Evolutionary conservation across 2,888 invertebrate genomes (phyloP).

Genomic region (Tetragonula carbonaria): DNA sequence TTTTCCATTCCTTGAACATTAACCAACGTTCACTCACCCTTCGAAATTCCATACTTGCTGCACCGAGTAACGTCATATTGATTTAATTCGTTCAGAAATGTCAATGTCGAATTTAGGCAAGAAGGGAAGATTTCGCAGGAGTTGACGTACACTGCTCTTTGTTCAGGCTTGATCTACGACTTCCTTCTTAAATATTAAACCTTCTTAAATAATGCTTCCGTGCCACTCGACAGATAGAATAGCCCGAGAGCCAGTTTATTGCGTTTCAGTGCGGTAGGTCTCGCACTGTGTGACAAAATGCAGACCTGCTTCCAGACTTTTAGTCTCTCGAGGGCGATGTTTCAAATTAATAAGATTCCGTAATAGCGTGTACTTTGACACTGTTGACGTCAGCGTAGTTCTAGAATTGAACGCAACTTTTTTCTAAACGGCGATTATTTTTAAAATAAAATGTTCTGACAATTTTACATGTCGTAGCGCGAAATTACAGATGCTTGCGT

Average conservation of each 20-base stretch:
- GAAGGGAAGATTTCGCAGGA: too few relatives aligned
- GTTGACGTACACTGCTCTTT: neutral
- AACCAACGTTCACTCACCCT: too few relatives aligned
- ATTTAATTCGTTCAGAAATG: neutral
- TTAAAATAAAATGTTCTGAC: neutral
- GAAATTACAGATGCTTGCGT: neutral
- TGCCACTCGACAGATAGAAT: neutral
- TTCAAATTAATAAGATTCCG: slow-evolving; percentile 18
- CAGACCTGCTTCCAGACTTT: slow-evolving; percentile 1
- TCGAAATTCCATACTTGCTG: too few relatives aligned
- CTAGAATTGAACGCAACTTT: neutral
- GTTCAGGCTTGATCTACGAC: neutral
- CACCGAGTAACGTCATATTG: neutral
- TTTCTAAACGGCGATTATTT: neutral
- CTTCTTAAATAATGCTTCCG: slow-evolving; percentile 18
- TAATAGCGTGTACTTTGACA: slow-evolving; percentile 1
- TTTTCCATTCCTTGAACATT: neutral
- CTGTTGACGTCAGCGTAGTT: neutral
- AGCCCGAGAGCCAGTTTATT: slow-evolving; percentile 13
- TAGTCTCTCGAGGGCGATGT: neutral
- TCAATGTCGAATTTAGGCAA: too few relatives aligned
- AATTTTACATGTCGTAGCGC: neutral
- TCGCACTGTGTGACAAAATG: slow-evolving; percentile 27
- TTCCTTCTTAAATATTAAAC: slow-evolving; percentile 26
- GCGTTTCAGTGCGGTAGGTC: slow-evolving; percentile 36